Base-by-base conservation (phyloP, 2,888 invertebrate species). In the Pterostichus madidus region DNA sequence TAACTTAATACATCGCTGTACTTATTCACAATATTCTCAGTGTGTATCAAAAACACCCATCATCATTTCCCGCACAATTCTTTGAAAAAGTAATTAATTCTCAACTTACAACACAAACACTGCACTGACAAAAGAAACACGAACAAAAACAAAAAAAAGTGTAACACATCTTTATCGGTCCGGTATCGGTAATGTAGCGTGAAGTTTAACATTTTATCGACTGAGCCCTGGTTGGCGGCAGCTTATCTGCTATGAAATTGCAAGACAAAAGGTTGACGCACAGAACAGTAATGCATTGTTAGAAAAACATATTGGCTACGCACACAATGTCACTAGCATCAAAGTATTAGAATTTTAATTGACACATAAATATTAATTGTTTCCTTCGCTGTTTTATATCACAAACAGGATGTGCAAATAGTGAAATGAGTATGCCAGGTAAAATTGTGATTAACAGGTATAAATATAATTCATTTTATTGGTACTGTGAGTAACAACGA, bases 191-290 rank as follows among this genome's bases (percentile, higher is more conserved):
- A 64, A 35, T 64, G 64, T 64, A 64, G 11, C 32, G 64, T 64
- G 64, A 64, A 64, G 64, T 64, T 64, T 49, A 4, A 49, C 49
- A 49, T 49, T 49, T 64, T 64, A 64, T 64, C 64, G 64, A 64
- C 31, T 64, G 64, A 64, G 32, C 64, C n/a, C 5, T 2, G 11
- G 11, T 31, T 64, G 64, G 6, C 32, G 31, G 32, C 32, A 49
- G 64, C 64, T 64, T 64, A 64, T 64, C 13, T 64, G 32, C 32
- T 64, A n/a, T 64, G 64, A 64, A 64, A 64, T 32, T 64, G 64
- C 64, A 64, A 64, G 64, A 64, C 64, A 64, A 64, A 64, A 64
- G 64, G 31, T 64, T 64, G 64, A 64, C 64, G 64, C 64, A 64
- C 64, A 32, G 24, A 31, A 31, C 13, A 64, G 24, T 31, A 64